Percentiles rank a stretch among this genome's conserved stretches.
These are phyloP conservation scores for Acipenser transmontanus DNA, from an alignment of 2,797 vertebrate species.

Conservation along the genomic window DNA sequence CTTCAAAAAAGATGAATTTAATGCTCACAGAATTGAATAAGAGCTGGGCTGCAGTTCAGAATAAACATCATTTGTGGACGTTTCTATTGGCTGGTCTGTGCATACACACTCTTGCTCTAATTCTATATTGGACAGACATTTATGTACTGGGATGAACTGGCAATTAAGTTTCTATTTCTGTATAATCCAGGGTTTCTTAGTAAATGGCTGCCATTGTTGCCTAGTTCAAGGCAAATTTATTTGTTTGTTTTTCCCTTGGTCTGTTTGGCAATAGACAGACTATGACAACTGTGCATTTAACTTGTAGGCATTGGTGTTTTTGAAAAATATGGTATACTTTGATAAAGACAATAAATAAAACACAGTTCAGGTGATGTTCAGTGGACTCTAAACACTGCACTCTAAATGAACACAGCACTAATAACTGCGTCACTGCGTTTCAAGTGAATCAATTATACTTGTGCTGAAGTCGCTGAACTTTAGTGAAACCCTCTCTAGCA, in stretches of 20 bases:
- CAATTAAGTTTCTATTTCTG: background rate
- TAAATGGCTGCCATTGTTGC: background rate
- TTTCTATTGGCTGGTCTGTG: too few species aligned
- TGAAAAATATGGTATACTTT: background rate
- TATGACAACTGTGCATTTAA: background rate
- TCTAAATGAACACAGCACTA: background rate
- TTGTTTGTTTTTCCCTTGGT: background rate
- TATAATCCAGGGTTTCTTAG: background rate
- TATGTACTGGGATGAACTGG: background rate
- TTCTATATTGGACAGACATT: background rate
- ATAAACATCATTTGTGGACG: too few species aligned
- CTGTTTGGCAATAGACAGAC: too few species aligned
- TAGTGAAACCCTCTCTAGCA: background rate
- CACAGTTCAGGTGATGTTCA: too few species aligned
- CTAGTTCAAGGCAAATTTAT: background rate
- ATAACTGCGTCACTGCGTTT: background rate
- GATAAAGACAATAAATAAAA: background rate
- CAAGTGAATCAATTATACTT: background rate
- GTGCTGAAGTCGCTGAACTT: background rate
- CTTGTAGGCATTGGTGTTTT: background rate
- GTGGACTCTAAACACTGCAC: background rate
- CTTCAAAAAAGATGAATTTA: background rate
- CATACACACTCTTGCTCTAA: too few species aligned
- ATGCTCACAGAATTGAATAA: background rate
- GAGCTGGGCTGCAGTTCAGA: background rate